These are phyloP conservation scores for Sander vitreus DNA, from an alignment of 2,113 vertebrate species.

Conservation along the genomic window DNA sequence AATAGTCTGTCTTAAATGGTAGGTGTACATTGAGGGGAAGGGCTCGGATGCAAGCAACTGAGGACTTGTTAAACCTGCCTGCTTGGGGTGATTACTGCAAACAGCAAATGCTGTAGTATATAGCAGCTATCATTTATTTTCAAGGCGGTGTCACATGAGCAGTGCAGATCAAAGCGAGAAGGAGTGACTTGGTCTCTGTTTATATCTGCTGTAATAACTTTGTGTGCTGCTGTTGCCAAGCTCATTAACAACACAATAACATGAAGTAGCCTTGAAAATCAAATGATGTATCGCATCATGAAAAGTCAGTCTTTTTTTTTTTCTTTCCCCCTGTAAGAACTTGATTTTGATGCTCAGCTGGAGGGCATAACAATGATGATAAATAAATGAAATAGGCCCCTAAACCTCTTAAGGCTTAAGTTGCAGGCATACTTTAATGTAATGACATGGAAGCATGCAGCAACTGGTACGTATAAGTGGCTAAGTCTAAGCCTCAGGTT, in stretches of 20 bases:
- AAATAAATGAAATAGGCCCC: conserved; percentile 52
- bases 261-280: neutral
- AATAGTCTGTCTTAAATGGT: conserved; percentile 6
- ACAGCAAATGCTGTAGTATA: neutral
- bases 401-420: conserved; percentile 59
- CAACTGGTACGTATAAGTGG: conserved; percentile 41
- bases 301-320: neutral
- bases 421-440: conserved; percentile 43
- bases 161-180: conserved; percentile 32
- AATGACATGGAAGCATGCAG: conserved; percentile 58
- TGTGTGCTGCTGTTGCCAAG: conserved; percentile 3
- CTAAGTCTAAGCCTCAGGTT: conserved; percentile 46
- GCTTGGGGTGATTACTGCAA: conserved; percentile 18
- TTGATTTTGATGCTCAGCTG: conserved; percentile 22
- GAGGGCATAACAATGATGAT: conserved; percentile 15
- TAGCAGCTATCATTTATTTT: conserved; percentile 10
- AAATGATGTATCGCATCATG: neutral
- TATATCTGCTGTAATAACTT: conserved; percentile 7
- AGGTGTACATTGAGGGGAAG: conserved; percentile 33
- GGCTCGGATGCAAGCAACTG: neutral
- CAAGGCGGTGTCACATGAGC: conserved; percentile 22
- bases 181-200: neutral
- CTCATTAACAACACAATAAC: neutral
- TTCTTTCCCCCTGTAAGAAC: neutral
- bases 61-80: conserved; percentile 63